Evolutionary conservation across 1,140 invertebrate species (phyloP), one percentile per base, ranked within the genome.

Genomic region (Pectinophora gossypiella): DNA sequence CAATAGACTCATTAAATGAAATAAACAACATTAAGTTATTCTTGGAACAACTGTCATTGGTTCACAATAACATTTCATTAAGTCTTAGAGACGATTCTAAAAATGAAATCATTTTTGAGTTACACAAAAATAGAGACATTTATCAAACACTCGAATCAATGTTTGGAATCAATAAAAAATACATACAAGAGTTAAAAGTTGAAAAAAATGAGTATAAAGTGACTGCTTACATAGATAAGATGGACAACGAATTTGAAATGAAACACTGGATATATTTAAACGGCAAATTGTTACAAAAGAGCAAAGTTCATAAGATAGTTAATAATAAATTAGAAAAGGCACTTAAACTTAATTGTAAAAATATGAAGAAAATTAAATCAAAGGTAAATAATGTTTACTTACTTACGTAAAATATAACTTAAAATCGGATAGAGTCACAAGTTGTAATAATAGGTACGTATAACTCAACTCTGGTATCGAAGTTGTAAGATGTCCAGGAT

Each of bases 241-340:
- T 87, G 45, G 59, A 76, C 35, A 68, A 72, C 38, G 51, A 68
- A 22, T 72, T 72, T 46, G 90, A 88, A 50, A 76, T 88, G 51
- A 68, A 89, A 15, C 91, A 92, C 64, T 92, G 90, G 79, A 78
- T 93, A 12, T 93, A 89, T 77, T 78, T 93, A 1, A 93, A 93
- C 78, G 89, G 89, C 56, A 75, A 89, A 63, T 78, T 88, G 42
- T 74, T 93, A n/a, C 55, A 80, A 35, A 88, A 89, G 48, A 85
- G 81, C 36, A 88, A 89, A 68, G 54, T 91, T 18, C 89, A 90
- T 61, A 89, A 89, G 64, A 67, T 89, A 20, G 54, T 92, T 2
- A 89, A 89, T 59, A 62, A 81, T 9, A 50, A 79, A 16, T 71
- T 92, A n/a, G 60, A 19, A 16, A 75, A 70, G 46, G 22, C 18